Conservation (phyloP, 2,888 invertebrate genomes). For the Capitulum mitella region DNA sequence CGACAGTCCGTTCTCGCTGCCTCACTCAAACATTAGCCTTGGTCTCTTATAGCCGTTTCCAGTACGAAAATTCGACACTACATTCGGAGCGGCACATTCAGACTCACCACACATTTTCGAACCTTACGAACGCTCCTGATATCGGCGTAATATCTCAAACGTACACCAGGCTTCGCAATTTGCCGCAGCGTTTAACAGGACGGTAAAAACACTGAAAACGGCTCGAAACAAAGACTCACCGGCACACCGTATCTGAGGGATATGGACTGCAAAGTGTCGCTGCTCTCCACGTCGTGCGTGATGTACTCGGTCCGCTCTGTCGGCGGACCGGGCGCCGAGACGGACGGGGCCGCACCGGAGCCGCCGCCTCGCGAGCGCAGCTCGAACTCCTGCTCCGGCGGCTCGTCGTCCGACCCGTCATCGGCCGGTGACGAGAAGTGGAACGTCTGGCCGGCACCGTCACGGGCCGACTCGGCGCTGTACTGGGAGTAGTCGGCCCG, state of each 20-base stretch:
- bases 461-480: background rate
- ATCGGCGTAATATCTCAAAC: no score
- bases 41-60: no score
- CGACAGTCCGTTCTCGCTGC: no score
- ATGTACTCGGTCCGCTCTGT: background rate
- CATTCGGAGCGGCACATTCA: no score
- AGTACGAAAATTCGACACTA: no score
- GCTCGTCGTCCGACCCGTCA: background rate
- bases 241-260: background rate
- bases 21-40: no score
- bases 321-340: background rate
- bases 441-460: background rate
- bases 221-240: background rate
- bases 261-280: constrained; percentile 2
- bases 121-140: no score
- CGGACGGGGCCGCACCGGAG: background rate
- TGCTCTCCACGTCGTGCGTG: background rate
- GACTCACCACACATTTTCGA: no score
- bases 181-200: background rate
- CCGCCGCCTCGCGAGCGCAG: background rate
- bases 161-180: no score
- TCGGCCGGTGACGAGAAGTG: background rate
- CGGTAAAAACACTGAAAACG: background rate
- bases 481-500: background rate
- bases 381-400: background rate